Conservation (phyloP, 2,888 invertebrate species). For the Furcula furcula region DNA sequence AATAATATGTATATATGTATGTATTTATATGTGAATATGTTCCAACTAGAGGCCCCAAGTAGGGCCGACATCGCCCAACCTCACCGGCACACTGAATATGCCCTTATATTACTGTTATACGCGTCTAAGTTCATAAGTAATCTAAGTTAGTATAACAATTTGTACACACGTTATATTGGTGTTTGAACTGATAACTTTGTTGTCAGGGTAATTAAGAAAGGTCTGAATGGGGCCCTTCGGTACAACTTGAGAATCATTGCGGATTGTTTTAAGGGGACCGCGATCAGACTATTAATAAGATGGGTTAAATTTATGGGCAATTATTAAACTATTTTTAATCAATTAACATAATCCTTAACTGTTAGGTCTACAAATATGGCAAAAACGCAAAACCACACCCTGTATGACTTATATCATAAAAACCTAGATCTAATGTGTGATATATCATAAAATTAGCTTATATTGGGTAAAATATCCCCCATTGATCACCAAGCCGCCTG, state of each 20-base stretch:
- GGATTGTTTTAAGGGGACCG: neutral
- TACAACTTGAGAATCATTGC: neutral
- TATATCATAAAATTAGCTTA: no score
- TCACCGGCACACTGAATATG: slow-evolving; percentile 9
- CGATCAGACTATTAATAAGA: neutral
- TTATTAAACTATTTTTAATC: no score
- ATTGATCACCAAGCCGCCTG: no score
- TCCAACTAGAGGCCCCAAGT: no score
- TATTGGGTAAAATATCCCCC: no score
- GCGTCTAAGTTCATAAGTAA: slow-evolving; percentile 36
- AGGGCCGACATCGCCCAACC: slow-evolving; percentile 9
- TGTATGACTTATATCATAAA: no score
- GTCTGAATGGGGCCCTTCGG: neutral
- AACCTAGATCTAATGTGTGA: no score
- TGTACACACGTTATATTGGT: slow-evolving; percentile 9
- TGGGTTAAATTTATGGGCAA: neutral
- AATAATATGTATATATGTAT: no score
- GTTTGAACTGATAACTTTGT: slow-evolving; percentile 1
- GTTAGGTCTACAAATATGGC: no score
- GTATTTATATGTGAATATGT: no score
- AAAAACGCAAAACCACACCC: no score
- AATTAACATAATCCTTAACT: no score
- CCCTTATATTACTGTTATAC: slow-evolving; percentile 31
- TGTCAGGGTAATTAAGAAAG: neutral
- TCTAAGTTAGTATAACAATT: slow-evolving; percentile 34